A percentile compares a stretch with the other conserved stretches of the same genome.
Evolutionary conservation across 2,113 vertebrate genomes (phyloP).

Genomic region (Sander lucioperca): DNA sequence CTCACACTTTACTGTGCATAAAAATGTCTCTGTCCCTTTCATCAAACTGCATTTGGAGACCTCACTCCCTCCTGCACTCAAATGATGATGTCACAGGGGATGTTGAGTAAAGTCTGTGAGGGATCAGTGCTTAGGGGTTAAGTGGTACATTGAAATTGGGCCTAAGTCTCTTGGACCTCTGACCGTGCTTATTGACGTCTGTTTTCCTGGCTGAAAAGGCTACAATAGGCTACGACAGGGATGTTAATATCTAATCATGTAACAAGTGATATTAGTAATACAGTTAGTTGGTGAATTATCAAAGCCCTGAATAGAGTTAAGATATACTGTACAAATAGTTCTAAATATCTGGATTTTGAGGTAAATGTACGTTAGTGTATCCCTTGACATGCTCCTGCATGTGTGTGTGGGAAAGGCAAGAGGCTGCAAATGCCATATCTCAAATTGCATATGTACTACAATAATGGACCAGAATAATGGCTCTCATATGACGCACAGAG

Average conservation of each 20-base stretch:
- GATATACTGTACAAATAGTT: background rate
- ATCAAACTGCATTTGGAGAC: too few relatives aligned
- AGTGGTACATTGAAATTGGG: too few relatives aligned
- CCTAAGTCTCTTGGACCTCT: too few relatives aligned
- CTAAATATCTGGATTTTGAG: background rate
- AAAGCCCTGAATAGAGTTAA: background rate
- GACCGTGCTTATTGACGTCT: too few relatives aligned
- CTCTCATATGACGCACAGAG: slow-evolving; percentile 62
- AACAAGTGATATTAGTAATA: background rate
- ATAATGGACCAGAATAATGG: slow-evolving; percentile 64
- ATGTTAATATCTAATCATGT: background rate
- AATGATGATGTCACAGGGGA: too few relatives aligned
- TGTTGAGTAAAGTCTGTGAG: too few relatives aligned
- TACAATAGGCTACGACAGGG: too few relatives aligned
- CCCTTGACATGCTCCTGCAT: slow-evolving; percentile 6
- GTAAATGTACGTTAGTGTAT: background rate
- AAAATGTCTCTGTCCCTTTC: too few relatives aligned
- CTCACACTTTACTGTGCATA: too few relatives aligned
- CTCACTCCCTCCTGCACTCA: too few relatives aligned
- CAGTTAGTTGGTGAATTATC: background rate
- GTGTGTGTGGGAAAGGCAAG: background rate
- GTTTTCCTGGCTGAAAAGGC: too few relatives aligned
- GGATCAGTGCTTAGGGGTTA: too few relatives aligned
- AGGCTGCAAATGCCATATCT: slow-evolving; percentile 61
- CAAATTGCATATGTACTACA: slow-evolving; percentile 43